A percentile compares a stretch with the other conserved stretches of the same genome.
Conservation (phyloP, 1,140 invertebrate species). For the Drosophila kanapiae region DNA sequence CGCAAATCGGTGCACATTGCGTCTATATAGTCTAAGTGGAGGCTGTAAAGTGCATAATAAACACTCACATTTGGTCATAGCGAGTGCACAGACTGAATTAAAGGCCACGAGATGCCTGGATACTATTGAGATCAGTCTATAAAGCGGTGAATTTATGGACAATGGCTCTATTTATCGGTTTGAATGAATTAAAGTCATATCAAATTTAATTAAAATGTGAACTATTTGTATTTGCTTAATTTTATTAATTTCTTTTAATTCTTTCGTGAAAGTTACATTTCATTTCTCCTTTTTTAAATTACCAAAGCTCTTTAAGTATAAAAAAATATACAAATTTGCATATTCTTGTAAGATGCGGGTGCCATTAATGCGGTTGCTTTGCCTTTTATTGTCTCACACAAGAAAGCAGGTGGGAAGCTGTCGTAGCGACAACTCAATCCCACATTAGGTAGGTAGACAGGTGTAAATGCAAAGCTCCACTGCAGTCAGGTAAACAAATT, state of each 20-base stretch:
- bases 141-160: neutral
- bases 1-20: conserved; percentile 17
- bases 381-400: conserved; percentile 11
- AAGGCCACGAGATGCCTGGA: conserved; percentile 6
- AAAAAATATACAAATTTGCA: neutral
- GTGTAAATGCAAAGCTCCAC: neutral
- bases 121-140: neutral
- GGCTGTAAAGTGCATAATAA: conserved; percentile 16
- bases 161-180: neutral
- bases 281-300: neutral
- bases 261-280: neutral
- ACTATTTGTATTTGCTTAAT: neutral
- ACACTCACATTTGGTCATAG: conserved; percentile 2
- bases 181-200: neutral
- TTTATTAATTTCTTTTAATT: neutral
- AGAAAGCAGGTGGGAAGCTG: conserved; percentile 22
- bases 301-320: too few species aligned
- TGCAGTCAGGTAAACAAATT: conserved; percentile 12
- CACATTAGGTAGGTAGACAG: conserved; percentile 11
- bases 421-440: conserved; percentile 31
- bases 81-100: conserved; percentile 13
- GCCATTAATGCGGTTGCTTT: conserved; percentile 17
- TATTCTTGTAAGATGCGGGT: neutral
- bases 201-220: neutral
- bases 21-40: conserved; percentile 1